Base-by-base conservation (phyloP, 1,140 invertebrate species). In the Lutraria rhynchaena region DNA sequence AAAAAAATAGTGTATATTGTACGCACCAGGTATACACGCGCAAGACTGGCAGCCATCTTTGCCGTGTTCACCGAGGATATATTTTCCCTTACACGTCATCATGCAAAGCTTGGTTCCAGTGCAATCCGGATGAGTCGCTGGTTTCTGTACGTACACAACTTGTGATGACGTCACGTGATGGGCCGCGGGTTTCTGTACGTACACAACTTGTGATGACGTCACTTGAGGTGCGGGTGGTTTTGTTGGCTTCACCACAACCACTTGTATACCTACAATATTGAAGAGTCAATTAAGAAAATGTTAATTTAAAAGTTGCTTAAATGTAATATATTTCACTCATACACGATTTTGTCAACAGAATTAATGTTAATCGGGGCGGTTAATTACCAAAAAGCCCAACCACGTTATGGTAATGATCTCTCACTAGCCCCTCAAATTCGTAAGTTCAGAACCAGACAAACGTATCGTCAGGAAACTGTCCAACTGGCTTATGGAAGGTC, bases 81-180 rank as follows among this genome's bases (percentile, higher is more conserved):
- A 84, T 53, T 33, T 63, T 0, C 78, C 77, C 27, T 83, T 73
- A 31, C 85, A 86, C 9, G 85, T 84, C 70, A 83, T 76, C 85
- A 84, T 86, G 44, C 85, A 86, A 0, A 86, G 65, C 33, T 86
- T 83, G n/a, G 85, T 86, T 15, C 82, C 85, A 3, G 83, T 81
- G 24, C 85, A 86, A 4, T 81, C 46, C 0, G 61, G 29, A n/a
- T 86, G 80, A 5, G 78, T 63, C 0, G 49, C 63, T 7, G 78
- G 71, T 57, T 84, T 65, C 44, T 57, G 70, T 11, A 58, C 53
- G 27, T 58, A 29, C 3, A 74, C 55, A 1, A 65, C 22, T 22
- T 31, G 51, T 4, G 51, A 15, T 0, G 27, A 27, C 55, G 9
- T n/a, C 2, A 22, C 13, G 7, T 0, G 70, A 22, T 44, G 51